Evolutionary conservation across 2,797 vertebrate species (phyloP).

Genomic region (Sebastes ruberrimus): DNA sequence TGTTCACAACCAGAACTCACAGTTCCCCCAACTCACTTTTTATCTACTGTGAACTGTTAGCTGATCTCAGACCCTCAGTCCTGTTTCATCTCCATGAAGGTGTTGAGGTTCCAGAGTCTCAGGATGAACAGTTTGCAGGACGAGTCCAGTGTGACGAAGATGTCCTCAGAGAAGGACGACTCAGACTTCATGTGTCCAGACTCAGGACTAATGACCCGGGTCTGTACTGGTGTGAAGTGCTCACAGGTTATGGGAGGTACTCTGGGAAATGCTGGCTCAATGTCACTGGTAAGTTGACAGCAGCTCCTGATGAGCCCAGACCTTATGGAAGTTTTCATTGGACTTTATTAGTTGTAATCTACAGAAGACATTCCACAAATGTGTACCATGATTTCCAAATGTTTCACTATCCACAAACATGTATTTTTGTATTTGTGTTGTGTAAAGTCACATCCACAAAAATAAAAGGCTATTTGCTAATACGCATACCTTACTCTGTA

Average conservation of each 20-base stretch:
- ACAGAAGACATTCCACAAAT: too few relatives aligned
- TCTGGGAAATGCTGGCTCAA: not conserved
- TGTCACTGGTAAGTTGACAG: not conserved
- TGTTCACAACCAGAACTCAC: not conserved
- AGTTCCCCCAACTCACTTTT: accelerated
- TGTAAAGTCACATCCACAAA: too few relatives aligned
- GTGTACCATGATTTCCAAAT: too few relatives aligned
- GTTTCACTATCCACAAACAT: too few relatives aligned
- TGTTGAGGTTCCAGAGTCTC: not conserved
- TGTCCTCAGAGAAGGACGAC: not conserved
- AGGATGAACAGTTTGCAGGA: not conserved
- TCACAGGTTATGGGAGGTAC: not conserved
- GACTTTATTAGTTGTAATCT: too few relatives aligned
- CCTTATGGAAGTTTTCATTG: too few relatives aligned
- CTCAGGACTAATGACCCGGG: not conserved
- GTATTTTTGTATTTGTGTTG: too few relatives aligned
- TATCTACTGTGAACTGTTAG: not conserved
- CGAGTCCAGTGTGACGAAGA: not conserved
- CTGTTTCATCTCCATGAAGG: not conserved
- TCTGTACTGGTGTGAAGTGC: not conserved
- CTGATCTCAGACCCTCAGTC: not conserved
- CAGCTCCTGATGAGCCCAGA: too few relatives aligned
- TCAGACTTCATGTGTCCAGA: not conserved
- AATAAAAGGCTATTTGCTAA: too few relatives aligned
- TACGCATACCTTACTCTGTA: too few relatives aligned